A percentile compares a stretch with the other conserved stretches of the same genome.
These are phyloP conservation scores for Tortricodes alternella DNA, from an alignment of 2,888 invertebrate species.

Conservation along the genomic window DNA sequence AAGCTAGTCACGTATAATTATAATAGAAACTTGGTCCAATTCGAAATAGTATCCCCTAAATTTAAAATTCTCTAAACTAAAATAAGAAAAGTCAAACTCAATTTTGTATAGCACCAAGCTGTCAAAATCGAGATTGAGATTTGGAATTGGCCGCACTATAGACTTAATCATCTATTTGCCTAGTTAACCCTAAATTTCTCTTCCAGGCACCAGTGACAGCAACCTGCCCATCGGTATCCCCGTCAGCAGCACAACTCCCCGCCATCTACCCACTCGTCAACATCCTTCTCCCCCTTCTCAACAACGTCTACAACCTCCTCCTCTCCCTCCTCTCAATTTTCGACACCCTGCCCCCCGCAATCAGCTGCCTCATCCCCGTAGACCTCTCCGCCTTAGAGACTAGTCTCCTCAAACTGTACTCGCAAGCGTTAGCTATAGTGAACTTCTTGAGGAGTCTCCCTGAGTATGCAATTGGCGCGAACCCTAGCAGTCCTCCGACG, in stretches of 20 bases:
- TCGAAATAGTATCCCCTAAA: too few species aligned
- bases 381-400: conserved; percentile 72
- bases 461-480: conserved; percentile 68
- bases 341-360: conserved; percentile 68
- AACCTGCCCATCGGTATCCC: too few species aligned
- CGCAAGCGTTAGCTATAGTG: conserved; percentile 72
- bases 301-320: conserved; percentile 76
- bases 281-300: conserved; percentile 68
- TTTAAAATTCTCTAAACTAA: too few species aligned
- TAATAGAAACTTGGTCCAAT: too few species aligned
- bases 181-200: conserved; percentile 11
- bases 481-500: conserved; percentile 57
- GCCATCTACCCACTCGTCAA: conserved; percentile 75
- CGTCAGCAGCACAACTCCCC: conserved; percentile 60
- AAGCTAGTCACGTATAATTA: too few species aligned
- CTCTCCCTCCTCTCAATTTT: conserved; percentile 73
- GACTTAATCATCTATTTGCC: not conserved
- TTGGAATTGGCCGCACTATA: not conserved
- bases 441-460: conserved; percentile 67
- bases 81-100: too few species aligned
- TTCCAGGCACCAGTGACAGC: conserved; percentile 66
- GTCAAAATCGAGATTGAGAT: too few species aligned
- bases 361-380: conserved; percentile 69
- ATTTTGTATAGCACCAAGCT: too few species aligned
- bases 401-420: conserved; percentile 67